These are phyloP conservation scores for Chionodraco myersi DNA, from an alignment of 2,113 vertebrate species.

Conservation along the genomic window DNA sequence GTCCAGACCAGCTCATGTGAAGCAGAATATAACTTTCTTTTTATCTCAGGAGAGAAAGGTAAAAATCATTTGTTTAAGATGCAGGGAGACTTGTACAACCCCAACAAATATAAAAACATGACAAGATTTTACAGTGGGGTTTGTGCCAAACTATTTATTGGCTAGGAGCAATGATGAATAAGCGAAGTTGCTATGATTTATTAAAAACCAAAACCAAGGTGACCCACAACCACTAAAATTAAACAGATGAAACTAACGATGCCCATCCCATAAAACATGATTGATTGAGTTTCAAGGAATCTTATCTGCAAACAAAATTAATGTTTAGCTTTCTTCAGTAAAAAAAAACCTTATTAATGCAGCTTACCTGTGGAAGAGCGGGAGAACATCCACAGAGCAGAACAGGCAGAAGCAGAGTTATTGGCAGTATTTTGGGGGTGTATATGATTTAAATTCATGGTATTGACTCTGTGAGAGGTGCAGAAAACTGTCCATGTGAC, in stretches of 20 bases:
- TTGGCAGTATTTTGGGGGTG: background rate
- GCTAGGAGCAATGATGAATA: background rate
- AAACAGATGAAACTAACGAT: background rate
- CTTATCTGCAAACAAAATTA: background rate
- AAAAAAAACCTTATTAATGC: background rate
- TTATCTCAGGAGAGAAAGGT: background rate
- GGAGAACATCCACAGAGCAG: background rate
- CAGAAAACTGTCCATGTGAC: constrained; percentile 33
- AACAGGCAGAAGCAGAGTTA: background rate
- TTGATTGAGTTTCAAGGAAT: background rate
- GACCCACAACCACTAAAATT: background rate
- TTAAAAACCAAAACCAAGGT: background rate
- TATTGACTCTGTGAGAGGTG: constrained; percentile 35
- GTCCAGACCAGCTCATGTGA: background rate
- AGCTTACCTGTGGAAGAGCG: background rate
- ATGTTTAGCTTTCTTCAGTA: background rate
- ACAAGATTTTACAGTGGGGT: background rate
- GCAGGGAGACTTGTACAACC: background rate
- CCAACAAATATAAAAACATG: background rate
- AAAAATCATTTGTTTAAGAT: background rate
- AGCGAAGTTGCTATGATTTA: background rate
- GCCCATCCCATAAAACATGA: background rate
- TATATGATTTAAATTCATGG: constrained; percentile 29
- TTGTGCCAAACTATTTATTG: background rate
- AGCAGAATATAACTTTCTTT: background rate